phyloP scores from a whole-genome alignment of 2,113 vertebrate genomes.

The Bufo gargarizans region DNA sequence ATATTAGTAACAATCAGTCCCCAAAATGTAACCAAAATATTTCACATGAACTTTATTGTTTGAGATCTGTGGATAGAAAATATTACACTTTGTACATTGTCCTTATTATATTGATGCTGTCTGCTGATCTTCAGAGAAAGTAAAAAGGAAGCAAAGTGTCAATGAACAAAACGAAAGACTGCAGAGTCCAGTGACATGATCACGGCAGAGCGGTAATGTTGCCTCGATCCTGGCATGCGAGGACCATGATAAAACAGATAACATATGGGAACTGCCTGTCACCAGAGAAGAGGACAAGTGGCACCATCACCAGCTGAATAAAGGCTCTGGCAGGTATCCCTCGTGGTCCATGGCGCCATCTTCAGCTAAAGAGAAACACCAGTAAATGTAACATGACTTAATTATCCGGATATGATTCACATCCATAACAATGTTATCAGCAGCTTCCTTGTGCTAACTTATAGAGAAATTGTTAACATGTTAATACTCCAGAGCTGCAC shows the following conservation, averaged over 20 bases:
- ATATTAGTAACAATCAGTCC: neutral
- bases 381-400: no score
- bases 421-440: no score
- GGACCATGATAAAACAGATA: neutral
- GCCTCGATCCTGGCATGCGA: neutral
- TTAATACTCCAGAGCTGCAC: no score
- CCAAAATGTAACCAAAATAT: neutral
- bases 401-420: no score
- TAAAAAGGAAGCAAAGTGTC: neutral
- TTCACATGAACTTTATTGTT: neutral
- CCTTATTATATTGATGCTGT: neutral
- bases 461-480: no score
- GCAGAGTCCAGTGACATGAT: neutral
- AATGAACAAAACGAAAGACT: neutral
- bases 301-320: slow-evolving; percentile 66
- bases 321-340: slow-evolving; percentile 63
- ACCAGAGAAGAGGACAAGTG: neutral
- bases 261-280: neutral
- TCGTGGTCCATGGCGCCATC: slow-evolving; percentile 64
- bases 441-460: no score
- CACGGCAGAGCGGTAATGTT: neutral
- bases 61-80: slow-evolving; percentile 19
- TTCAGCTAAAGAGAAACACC: slow-evolving; percentile 59
- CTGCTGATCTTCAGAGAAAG: neutral
- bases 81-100: slow-evolving; percentile 31